Base-by-base conservation (phyloP, 2,797 vertebrate genomes). In the Helarctos malayanus region DNA sequence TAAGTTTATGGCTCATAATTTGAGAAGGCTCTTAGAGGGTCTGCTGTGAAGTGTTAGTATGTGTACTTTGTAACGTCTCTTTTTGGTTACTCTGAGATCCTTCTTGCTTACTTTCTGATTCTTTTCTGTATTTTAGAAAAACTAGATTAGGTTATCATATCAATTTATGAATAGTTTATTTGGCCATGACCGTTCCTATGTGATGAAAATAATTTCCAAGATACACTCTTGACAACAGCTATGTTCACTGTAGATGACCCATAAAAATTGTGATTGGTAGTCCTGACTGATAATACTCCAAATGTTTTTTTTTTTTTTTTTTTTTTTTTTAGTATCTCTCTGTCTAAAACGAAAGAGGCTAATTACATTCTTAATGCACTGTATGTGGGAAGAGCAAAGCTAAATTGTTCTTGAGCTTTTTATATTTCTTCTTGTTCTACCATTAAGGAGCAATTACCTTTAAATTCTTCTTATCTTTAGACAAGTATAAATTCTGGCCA, bases 181-280 rank as follows among this genome's bases (percentile, higher is more conserved):
- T 89, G 87, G 84, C 35, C 68, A 84, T 78, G 49, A 94, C 45
- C 81, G 47, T 79, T 95, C 87, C n/a, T 95, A 5, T 90, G 32
- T 94, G 38, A 95, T 89, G 76, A 96, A 97, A 97, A 71, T 73
- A 92, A 97, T 83, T 94, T 93, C 32, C 7, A 94, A 89, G 79
- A 80, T 79, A 10, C 3, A 76, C 69, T 92, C 47, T 91, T 27
- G 7, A 56, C 47, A 88, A 84, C 12, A 94, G 38, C 61, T 81
- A 41, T 63, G 61, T 9, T 94, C 63, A 73, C 11, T 93, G 61
- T 23, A 96, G 63, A 81, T 73, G 71, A 85, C 27, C 68, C 49
- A 79, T 57, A 76, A 75, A 91, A 93, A 91, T 2, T n/a, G 56
- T 83, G 68, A 91, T 54, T 95, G 19, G 49, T 78, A 91, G 76